Percentiles rank a stretch among this genome's conserved stretches.
Conservation (phyloP, 2,797 vertebrate species). For the Pangasius sanitwongsei region DNA sequence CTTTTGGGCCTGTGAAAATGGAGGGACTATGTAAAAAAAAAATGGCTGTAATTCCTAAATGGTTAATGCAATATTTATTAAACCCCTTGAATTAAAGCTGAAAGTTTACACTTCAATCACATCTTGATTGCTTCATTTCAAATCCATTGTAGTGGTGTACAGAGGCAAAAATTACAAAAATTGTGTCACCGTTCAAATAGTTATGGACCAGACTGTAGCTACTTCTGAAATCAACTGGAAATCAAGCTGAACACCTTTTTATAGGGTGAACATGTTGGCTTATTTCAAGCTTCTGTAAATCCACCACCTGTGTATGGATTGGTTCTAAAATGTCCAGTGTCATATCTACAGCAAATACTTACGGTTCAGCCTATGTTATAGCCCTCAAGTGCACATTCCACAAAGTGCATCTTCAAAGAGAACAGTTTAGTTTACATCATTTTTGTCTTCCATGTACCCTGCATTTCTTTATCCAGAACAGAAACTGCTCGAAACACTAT, state of each 20-base stretch:
- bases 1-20: no score
- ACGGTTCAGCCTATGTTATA: neutral
- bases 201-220: no score
- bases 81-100: no score
- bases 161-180: no score
- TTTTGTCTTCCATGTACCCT: constrained; percentile 47
- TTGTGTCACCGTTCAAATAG: no score
- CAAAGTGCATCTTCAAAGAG: constrained; percentile 47
- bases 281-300: neutral
- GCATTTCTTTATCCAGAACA: constrained; percentile 27
- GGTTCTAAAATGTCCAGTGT: neutral
- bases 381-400: constrained; percentile 22
- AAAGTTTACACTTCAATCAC: no score
- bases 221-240: neutral
- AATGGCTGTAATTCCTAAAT: no score
- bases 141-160: no score
- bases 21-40: no score
- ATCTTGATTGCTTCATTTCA: no score
- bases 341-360: neutral
- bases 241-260: constrained; percentile 2
- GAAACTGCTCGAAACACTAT: neutral
- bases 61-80: no score
- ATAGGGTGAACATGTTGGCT: neutral
- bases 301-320: neutral
- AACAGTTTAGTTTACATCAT: constrained; percentile 42